A percentile compares a stretch with the other conserved stretches of the same genome.
Evolutionary conservation across 2,888 invertebrate species (phyloP).

Genomic region (Heliconius cydno): DNA sequence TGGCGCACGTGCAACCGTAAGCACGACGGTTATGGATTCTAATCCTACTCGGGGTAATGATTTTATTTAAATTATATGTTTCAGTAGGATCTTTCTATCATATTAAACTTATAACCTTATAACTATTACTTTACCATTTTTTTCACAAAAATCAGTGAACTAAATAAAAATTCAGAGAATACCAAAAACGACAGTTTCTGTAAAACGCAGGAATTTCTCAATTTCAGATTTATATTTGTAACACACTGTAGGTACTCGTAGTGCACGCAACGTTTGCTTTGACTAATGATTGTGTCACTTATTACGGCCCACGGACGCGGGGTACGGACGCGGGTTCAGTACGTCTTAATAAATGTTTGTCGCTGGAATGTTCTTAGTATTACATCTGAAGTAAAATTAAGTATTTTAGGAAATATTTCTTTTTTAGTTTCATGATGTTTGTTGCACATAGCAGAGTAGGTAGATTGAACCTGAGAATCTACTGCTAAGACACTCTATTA

Average conservation of each 20-base stretch:
- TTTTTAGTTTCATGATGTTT: background rate
- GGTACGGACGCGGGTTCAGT: slow-evolving; percentile 48
- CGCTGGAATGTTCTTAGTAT: slow-evolving; percentile 47
- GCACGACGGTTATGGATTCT: too few relatives aligned
- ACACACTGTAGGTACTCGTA: background rate
- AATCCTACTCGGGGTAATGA: too few relatives aligned
- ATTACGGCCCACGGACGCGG: slow-evolving; percentile 49
- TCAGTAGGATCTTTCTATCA: too few relatives aligned
- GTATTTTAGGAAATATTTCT: background rate
- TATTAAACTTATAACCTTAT: background rate
- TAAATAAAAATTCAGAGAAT: background rate
- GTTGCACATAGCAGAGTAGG: too few relatives aligned
- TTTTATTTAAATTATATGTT: too few relatives aligned
- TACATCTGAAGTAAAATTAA: slow-evolving; percentile 33
- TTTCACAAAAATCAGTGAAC: background rate
- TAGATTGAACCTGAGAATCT: too few relatives aligned
- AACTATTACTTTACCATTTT: background rate
- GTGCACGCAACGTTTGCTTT: slow-evolving; percentile 58
- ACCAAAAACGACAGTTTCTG: background rate
- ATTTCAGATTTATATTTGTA: slow-evolving; percentile 20
- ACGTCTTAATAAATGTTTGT: slow-evolving; percentile 57
- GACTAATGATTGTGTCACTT: slow-evolving; percentile 56
- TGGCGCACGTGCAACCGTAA: too few relatives aligned
- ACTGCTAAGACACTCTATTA: too few relatives aligned
- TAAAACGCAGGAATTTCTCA: slow-evolving; percentile 16